Conservation (phyloP, 2,113 vertebrate species). For the Cisticola juncidis region DNA sequence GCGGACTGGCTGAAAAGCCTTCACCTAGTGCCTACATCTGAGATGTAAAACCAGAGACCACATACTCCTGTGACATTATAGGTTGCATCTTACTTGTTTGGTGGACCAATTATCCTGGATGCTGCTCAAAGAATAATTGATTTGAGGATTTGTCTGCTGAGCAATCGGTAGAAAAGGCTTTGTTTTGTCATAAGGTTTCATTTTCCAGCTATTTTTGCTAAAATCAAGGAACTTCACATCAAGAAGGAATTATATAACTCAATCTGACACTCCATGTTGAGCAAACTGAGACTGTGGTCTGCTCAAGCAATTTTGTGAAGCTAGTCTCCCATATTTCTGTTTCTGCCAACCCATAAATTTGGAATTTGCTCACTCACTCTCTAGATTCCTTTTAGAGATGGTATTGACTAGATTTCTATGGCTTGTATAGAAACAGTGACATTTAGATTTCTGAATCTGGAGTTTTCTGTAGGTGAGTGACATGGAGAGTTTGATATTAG, state of each 20-base stretch:
- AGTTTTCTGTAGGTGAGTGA: background rate
- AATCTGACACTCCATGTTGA: background rate
- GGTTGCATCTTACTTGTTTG: background rate
- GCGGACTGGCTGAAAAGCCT: background rate
- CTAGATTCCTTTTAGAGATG: background rate
- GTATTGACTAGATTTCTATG: background rate
- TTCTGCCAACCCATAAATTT: background rate
- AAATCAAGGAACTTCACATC: background rate
- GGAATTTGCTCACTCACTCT: background rate
- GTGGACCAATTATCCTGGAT: background rate
- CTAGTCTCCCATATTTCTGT: background rate
- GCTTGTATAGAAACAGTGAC: background rate
- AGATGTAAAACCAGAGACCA: background rate
- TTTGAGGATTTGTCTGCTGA: background rate
- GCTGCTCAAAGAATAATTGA: background rate
- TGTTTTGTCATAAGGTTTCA: background rate
- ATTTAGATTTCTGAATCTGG: background rate
- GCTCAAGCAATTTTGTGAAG: background rate
- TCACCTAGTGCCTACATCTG: background rate
- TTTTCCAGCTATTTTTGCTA: background rate
- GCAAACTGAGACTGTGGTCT: background rate
- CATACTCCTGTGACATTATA: background rate
- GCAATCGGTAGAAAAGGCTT: background rate
- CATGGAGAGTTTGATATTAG: background rate
- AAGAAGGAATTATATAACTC: background rate